Evolutionary conservation across 2,113 vertebrate species (phyloP), one percentile per base, ranked within the genome.

Genomic region (Raja brachyura): DNA sequence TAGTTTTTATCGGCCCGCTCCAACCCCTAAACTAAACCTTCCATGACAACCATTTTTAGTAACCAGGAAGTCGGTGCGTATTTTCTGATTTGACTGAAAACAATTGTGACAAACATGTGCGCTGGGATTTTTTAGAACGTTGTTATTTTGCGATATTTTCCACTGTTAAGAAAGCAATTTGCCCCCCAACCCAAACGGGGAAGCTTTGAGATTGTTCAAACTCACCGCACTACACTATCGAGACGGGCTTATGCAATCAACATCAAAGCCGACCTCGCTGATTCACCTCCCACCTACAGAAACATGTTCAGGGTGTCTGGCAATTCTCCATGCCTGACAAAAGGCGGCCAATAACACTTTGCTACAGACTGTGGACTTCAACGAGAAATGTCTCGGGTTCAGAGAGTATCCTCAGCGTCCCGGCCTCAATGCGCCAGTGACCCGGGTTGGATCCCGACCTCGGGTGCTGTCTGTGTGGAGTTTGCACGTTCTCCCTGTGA

Each of bases 101-200:
- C 28, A 61, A 88, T 31, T 88, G 61, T 88, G 59, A 88, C 83
- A 61, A 63, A 88, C 63, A 88, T 63, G 63, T 88, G n/a, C 28
- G 4, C 28, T 31, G 83, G 83, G 83, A 88, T 88, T 88, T 88
- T 81, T 86, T 88, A 63, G 20, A 11, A 63, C 54, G 5, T 14
- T 56, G 59, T 88, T 88, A 88, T 88, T 86, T 63, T 88, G 59
- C 63, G 59, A 88, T 61, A 88, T 88, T 88, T 88, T 88, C 83
- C 83, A 88, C 63, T 31, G 13, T 66, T 63, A 18, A 88, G 39
- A 88, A 61, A 31, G 59, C 63, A 31, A 63, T 66, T 66, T 4
- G 10, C 39, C 39, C 39, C 39, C 25, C 16, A 7, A 86, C 54
- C 81, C 61, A 86, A 88, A n/a, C 31, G 59, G 56, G n/a, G 63